A percentile compares a stretch with the other conserved stretches of the same genome.
These are phyloP conservation scores for Protophormia terraenovae DNA, from an alignment of 2,888 invertebrate genomes.

Conservation along the genomic window DNA sequence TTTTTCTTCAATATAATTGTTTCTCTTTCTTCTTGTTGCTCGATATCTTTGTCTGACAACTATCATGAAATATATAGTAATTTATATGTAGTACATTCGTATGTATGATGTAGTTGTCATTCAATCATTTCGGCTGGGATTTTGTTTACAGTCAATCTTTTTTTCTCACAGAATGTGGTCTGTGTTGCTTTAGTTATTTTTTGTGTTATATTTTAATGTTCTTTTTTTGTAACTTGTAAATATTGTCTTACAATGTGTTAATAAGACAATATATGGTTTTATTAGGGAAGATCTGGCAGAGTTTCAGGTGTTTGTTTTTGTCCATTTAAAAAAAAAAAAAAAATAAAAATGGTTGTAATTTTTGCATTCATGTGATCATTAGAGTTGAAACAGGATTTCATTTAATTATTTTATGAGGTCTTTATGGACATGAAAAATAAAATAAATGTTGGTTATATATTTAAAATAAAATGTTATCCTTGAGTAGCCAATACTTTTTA, in stretches of 20 bases:
- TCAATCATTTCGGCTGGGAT: constrained; percentile 20
- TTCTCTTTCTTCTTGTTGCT: not conserved
- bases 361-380: not conserved
- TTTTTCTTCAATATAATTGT: constrained; percentile 17
- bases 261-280: constrained; percentile 59
- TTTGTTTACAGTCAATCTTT: constrained; percentile 27
- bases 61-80: not conserved
- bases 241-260: constrained; percentile 62
- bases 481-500: too few relatives aligned
- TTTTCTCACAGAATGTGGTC: constrained; percentile 62
- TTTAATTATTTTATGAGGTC: not conserved
- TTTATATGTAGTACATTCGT: not conserved
- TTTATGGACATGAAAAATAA: not conserved
- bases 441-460: too few relatives aligned
- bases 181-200: not conserved
- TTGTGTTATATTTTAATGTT: constrained; percentile 2
- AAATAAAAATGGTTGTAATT: not conserved
- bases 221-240: constrained; percentile 22
- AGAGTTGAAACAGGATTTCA: not conserved
- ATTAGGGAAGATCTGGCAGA: constrained; percentile 19
- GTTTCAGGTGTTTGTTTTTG: not conserved
- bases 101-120: constrained; percentile 13
- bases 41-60: not conserved
- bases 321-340: not conserved
- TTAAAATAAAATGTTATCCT: too few relatives aligned